Evolutionary conservation across 2,888 invertebrate species (phyloP), one percentile per base, ranked within the genome.

Genomic region (Drosophila colorata): DNA sequence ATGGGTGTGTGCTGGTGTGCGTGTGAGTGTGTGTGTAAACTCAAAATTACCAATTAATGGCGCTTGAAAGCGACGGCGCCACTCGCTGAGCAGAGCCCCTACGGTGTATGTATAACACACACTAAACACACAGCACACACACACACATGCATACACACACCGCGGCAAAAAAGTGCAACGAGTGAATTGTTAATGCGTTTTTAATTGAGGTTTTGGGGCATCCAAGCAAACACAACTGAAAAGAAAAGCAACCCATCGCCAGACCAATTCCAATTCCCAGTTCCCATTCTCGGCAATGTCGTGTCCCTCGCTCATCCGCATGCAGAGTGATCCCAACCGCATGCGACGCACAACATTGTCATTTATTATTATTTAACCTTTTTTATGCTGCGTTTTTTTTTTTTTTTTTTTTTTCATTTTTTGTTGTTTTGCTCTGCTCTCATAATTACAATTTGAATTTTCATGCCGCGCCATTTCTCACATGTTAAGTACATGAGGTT

Each of bases 141-240:
- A 44, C 37, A 63, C 35, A n/a, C n/a, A n/a, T n/a, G 20, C 20
- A 20, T n/a, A 41, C 35, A 51, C 8, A 53, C 31, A 23, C 5
- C 40, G 13, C 18, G 18, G 40, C 33, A 40, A 64, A 63, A 74
- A 85, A 87, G 77, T 84, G 86, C 87, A 88, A 70, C 78, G 87
- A 84, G 75, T 77, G 77, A 81, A 80, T 86, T 83, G 87, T 84
- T 90, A 90, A 90, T 90, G 90, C 81, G 83, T 90, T 90, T 90
- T 90, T 90, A 91, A 90, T 90, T 91, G 90, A 87, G 90, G 90
- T 89, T 84, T 80, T 88, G 85, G 79, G 59, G 87, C 75, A 84
- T 67, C 71, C 70, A 78, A 71, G 77, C 88, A 81, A 81, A 56
- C 81, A 61, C 49, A 59, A 31, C 59, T 40, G 58, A 58, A 61